Conservation (phyloP, 2,797 vertebrate species). For the Synaphobranchus kaupii region DNA sequence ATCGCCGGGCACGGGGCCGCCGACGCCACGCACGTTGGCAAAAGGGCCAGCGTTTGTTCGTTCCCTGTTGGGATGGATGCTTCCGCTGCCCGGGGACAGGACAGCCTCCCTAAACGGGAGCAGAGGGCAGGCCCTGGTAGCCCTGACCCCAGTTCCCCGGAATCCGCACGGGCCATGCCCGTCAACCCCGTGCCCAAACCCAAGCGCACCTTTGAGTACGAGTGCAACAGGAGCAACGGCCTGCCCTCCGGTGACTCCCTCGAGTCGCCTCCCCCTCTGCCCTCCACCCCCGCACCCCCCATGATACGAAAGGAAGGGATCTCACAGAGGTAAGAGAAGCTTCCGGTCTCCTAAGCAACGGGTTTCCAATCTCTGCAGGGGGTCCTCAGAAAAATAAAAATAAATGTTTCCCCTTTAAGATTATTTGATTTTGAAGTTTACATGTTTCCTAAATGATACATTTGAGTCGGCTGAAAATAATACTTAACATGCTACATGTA, state of each 20-base stretch:
- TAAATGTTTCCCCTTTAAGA: neutral
- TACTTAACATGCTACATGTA: neutral
- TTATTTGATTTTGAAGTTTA: neutral
- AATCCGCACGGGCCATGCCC: conserved; percentile 67
- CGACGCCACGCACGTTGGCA: conserved; percentile 74
- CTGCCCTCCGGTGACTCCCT: conserved; percentile 79
- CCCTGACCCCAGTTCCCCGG: conserved; percentile 69
- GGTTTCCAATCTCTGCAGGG: neutral
- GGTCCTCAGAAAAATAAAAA: neutral
- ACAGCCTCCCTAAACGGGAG: conserved; percentile 79
- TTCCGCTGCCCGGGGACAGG: conserved; percentile 58
- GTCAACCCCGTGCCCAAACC: conserved; percentile 97
- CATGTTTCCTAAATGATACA: neutral
- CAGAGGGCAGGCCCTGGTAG: conserved; percentile 75
- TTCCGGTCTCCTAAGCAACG: neutral
- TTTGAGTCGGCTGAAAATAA: neutral
- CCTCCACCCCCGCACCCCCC: conserved; percentile 87
- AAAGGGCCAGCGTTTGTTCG: conserved; percentile 77
- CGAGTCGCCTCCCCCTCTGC: conserved; percentile 87
- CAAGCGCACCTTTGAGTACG: conserved; percentile 98
- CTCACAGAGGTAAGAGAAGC: conserved; percentile 81
- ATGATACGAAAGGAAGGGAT: conserved; percentile 74
- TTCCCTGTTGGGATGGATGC: conserved; percentile 78
- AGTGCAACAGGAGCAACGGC: conserved; percentile 90
- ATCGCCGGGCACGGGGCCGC: conserved; percentile 75